These are phyloP conservation scores for Horisme vitalbata DNA, from an alignment of 2,888 invertebrate genomes.

Conservation along the genomic window DNA sequence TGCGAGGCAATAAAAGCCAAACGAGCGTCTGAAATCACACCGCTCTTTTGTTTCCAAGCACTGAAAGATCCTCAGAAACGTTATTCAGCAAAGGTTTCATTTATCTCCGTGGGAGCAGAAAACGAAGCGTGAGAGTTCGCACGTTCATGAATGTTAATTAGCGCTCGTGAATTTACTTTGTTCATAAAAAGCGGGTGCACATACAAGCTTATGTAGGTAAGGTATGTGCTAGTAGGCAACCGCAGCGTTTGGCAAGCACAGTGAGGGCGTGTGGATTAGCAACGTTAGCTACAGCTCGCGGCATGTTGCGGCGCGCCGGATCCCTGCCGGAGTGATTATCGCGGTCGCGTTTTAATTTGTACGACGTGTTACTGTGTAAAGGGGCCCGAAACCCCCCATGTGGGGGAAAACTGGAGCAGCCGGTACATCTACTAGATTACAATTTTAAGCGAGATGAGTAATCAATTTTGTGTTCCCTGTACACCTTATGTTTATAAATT, in stretches of 20 bases:
- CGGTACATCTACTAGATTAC: slow-evolving; percentile 35
- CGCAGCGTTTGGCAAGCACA: slow-evolving; percentile 38
- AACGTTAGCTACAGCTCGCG: slow-evolving; percentile 32
- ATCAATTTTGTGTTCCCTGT: slow-evolving; percentile 26
- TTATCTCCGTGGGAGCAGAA: slow-evolving; percentile 11
- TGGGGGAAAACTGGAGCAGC: slow-evolving; percentile 11
- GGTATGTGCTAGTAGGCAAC: slow-evolving; percentile 29
- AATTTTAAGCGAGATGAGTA: slow-evolving; percentile 31
- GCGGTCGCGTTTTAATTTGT: slow-evolving; percentile 77
- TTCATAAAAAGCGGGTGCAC: slow-evolving; percentile 16
- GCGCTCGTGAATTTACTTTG: slow-evolving; percentile 7
- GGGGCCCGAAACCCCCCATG: slow-evolving; percentile 40
- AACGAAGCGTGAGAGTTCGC: slow-evolving; percentile 9
- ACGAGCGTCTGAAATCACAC: not conserved
- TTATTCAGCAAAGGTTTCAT: not conserved
- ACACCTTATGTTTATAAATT: slow-evolving; percentile 24
- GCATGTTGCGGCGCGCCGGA: slow-evolving; percentile 49
- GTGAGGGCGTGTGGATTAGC: slow-evolving; percentile 37
- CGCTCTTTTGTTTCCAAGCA: not conserved
- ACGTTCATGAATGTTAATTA: slow-evolving; percentile 18
- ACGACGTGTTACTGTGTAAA: slow-evolving; percentile 59
- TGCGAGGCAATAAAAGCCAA: not conserved
- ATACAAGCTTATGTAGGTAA: slow-evolving; percentile 2
- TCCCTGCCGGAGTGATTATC: slow-evolving; percentile 57
- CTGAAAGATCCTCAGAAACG: slow-evolving; percentile 1